Base-by-base conservation (phyloP, 2,888 invertebrate species). In the Hetaerina titia region DNA sequence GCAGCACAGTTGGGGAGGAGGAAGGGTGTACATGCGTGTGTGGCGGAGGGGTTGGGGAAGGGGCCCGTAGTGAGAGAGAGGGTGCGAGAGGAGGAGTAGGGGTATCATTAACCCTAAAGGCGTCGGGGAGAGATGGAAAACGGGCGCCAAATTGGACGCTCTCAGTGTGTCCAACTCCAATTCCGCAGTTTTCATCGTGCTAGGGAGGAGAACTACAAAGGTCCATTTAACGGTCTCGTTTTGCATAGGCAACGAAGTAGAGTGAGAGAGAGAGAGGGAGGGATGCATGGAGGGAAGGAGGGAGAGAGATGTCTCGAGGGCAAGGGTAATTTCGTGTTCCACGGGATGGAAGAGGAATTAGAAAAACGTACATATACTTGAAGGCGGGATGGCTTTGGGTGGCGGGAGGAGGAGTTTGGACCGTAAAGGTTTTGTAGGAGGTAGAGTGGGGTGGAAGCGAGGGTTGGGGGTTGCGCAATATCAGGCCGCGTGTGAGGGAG, bases 261-360 rank as follows among this genome's bases (percentile, higher is more conserved):
- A 88, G 89, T 58, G 58, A 45, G 45, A 31, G 92, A 25, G n/a
- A n/a, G n/a, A n/a, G 45, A 45, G 45, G 11, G 81, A 15, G 31
- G 25, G 81, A 31, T n/a, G n/a, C n/a, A n/a, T n/a, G n/a, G n/a
- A n/a, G 2, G 9, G 2, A 45, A 2, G 45, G 45, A 45, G 45
- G 11, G 81, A 15, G 31, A 81, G 81, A 31, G 64, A 92, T 92
- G 92, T 69, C 92, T 92, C 45, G 64, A 17, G 92, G 92, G 92
- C 92, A 90, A 90, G 90, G 64, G 92, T 92, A 92, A 92, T 92
- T 92, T 92, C 69, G 90, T 90, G 63, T 90, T 90, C 63, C 90
- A 25, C 31, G 60, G 64, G 90, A 56, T 31, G 69, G 69, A 31
- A 64, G 90, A 64, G 45, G 90, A 45, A 90, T 89, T 89, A 89